phyloP scores from a whole-genome alignment of 1,140 invertebrate species.

The Adelges cooleyi region DNA sequence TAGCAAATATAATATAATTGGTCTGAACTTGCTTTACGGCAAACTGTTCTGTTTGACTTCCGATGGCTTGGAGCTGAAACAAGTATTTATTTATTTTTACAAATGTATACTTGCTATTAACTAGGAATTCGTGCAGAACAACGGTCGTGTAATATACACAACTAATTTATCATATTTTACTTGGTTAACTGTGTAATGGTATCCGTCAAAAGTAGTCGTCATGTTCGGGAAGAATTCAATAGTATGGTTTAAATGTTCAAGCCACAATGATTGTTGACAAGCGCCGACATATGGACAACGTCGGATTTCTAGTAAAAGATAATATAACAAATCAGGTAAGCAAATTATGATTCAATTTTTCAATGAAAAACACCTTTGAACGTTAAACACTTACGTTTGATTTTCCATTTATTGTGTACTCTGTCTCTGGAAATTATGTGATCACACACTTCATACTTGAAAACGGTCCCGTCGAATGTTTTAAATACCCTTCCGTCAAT shows the following conservation, averaged over 20 bases:
- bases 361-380: neutral
- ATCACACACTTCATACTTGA: conserved; percentile 66
- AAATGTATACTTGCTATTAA: too few species aligned
- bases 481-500: conserved; percentile 59
- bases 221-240: conserved; percentile 52
- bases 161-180: conserved; percentile 37
- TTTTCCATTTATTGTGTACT: conserved; percentile 48
- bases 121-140: neutral
- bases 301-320: conserved; percentile 46
- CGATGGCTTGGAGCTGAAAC: conserved; percentile 45
- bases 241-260: conserved; percentile 45
- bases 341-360: neutral
- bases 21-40: conserved; percentile 54
- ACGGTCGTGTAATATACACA: neutral
- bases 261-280: conserved; percentile 47
- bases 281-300: conserved; percentile 43
- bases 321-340: neutral
- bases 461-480: conserved; percentile 65
- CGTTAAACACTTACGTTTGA: conserved; percentile 45
- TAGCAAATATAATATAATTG: conserved; percentile 52
- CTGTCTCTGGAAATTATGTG: conserved; percentile 62
- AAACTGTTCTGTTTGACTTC: conserved; percentile 50
- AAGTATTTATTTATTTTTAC: too few species aligned
- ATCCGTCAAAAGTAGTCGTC: conserved; percentile 53
- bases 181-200: conserved; percentile 51